phyloP scores from a whole-genome alignment of 2,113 vertebrate genomes.

The Phaetusa simplex region DNA sequence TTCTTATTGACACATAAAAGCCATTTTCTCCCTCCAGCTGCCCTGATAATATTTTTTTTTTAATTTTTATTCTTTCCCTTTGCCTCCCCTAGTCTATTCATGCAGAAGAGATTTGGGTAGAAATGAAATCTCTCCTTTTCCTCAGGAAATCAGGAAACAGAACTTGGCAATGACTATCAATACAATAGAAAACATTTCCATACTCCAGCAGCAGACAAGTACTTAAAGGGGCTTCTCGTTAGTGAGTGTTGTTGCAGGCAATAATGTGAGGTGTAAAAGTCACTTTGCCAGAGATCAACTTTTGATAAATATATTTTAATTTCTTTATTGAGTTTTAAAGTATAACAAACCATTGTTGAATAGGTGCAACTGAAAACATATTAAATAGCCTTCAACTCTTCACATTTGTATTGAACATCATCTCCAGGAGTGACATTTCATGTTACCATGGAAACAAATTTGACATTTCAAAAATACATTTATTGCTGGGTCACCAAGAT shows the following conservation, averaged over 20 bases:
- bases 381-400: conserved; percentile 69
- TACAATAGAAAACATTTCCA: neutral
- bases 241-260: conserved; percentile 15
- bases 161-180: neutral
- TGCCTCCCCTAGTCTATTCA: neutral
- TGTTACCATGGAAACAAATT: conserved; percentile 70
- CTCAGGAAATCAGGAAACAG: neutral
- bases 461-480: conserved; percentile 68
- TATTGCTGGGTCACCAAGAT: conserved; percentile 70
- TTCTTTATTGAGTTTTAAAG: conserved; percentile 54
- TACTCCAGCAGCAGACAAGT: neutral
- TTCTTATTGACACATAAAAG: neutral
- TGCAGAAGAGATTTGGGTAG: neutral
- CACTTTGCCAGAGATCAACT: conserved; percentile 45
- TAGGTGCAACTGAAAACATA: conserved; percentile 47
- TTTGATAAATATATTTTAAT: conserved; percentile 59
- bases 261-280: conserved; percentile 22
- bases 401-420: conserved; percentile 64
- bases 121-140: neutral
- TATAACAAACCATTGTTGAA: conserved; percentile 37
- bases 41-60: neutral
- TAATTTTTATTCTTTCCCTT: neutral
- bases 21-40: neutral
- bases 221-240: conserved; percentile 11
- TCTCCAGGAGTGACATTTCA: conserved; percentile 62